Base-by-base conservation (phyloP, 2,888 invertebrate species). In the Cataglyphis rosenhaueri region DNA sequence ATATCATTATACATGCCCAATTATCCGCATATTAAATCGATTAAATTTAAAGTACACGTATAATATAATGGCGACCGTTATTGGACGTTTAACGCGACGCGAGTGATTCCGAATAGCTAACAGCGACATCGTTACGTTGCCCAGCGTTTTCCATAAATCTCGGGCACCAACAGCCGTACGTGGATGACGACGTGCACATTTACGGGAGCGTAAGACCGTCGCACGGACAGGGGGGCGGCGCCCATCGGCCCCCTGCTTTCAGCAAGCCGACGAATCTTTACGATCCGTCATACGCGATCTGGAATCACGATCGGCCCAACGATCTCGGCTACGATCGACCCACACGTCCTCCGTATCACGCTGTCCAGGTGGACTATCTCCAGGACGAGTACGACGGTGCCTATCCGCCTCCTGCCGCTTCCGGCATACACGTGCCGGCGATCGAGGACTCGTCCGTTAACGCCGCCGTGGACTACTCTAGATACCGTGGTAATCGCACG, bases 131-230 rank as follows among this genome's bases (percentile, higher is more conserved):
- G 59, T 78, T 78, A 82, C 68, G 81, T 82, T 85, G 88, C 87
- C 52, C 92, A 94, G 93, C 93, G 81, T 92, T 94, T 83, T 90
- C 94, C 88, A 86, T 94, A 90, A 94, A 93, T 89, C 90, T 93
- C 91, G 93, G 90, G 81, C 92, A 94, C 87, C 93, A 93, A 86
- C 92, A 91, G 85, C 93, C 94, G 25, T 94, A 92, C 93, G 95
- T 94, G 95, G 96, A 88, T 93, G 95, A 95, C 61, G 96, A 95
- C 85, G 94, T 94, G 66, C 91, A 91, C 82, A 92, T 94, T 84
- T 94, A 93, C 89, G 91, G 94, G 84, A 94, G 71, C 70, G 65
- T 41, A 62, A 84, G 84, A 21, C 89, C 96, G 97, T 44, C 78
- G 29, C 62, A 32, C 6, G 18, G 15, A 15, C 64, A 81, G 65